Evolutionary conservation across 2,113 vertebrate genomes (phyloP), one percentile per base, ranked within the genome.

Genomic region (Clinocottus analis): DNA sequence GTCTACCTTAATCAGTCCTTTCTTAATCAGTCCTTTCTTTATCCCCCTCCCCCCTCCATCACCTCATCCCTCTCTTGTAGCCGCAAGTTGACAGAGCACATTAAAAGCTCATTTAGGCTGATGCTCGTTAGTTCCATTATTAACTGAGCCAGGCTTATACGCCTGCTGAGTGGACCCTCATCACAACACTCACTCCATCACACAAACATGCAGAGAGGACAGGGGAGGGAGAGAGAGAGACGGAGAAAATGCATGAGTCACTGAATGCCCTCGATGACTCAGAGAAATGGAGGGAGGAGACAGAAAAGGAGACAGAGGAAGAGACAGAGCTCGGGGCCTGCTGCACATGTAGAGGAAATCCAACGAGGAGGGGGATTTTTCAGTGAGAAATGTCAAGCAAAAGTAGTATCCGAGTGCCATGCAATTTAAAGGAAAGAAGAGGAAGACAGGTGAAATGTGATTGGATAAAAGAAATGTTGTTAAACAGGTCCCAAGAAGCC

Each of bases 91-190:
- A 84, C 76, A 61, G 61, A 91, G 79, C 70, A 84, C 90, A 93
- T 93, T 94, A 91, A 91, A 91, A 90, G 87, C 92, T 90, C 85
- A 89, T 94, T 91, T 91, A 71, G 67, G 72, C 75, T 58, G 81
- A 84, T 79, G 86, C 85, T 92, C 82, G 60, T 92, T 90, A 86
- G 81, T 39, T 68, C 59, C 78, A 85, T 92, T 92, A 90, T 90
- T 90, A 89, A 91, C 89, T 77, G 84, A 88, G 72, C 85, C 55
- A 37, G 87, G 75, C n/a, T 76, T 64, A 16, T 29, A 74, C n/a
- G 73, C 86, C 85, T 86, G 86, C 84, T 85, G 89, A 77, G 81
- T 70, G 66, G 82, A 89, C 74, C 77, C 61, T 65, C 73, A 45
- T 64, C 75, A 70, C 79, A 84, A 84, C 80, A 61, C 53, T 75